phyloP scores from a whole-genome alignment of 1,140 invertebrate species.

The Pogonognathellus flavescens region DNA sequence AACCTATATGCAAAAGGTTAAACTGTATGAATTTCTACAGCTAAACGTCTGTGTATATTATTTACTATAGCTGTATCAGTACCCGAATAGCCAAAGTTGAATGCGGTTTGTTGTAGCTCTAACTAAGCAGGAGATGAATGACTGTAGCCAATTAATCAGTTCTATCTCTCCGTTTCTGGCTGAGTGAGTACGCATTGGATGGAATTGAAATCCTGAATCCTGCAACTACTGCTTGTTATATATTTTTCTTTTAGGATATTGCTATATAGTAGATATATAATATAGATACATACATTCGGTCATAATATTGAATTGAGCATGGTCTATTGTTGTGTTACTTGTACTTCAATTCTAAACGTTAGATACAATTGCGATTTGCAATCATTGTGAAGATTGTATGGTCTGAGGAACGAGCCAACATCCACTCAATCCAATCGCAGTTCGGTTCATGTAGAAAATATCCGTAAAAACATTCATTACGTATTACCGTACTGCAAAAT shows the following conservation, averaged over 20 bases:
- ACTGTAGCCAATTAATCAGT: conserved; percentile 46
- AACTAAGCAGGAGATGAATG: conserved; percentile 38
- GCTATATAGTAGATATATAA: too few relatives aligned
- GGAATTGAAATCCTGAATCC: conserved; percentile 24
- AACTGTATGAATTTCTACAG: too few relatives aligned
- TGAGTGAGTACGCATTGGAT: conserved; percentile 32
- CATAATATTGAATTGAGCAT: not conserved
- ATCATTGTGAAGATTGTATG: conserved; percentile 17
- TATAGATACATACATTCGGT: not conserved
- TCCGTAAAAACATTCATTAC: conserved; percentile 37
- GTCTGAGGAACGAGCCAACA: conserved; percentile 29
- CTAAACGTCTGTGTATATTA: too few relatives aligned
- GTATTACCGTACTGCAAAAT: conserved; percentile 1
- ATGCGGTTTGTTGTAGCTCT: not conserved
- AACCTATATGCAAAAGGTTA: too few relatives aligned
- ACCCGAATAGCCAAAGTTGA: not conserved
- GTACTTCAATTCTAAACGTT: not conserved
- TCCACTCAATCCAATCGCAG: conserved; percentile 13
- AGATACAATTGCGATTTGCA: not conserved
- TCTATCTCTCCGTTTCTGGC: conserved; percentile 40
- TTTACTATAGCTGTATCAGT: not conserved
- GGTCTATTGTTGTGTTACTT: conserved; percentile 4
- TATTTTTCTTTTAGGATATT: too few relatives aligned
- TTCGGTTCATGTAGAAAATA: conserved; percentile 36
- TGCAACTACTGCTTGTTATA: not conserved